Base-by-base conservation (phyloP, 2,888 invertebrate species). In the Fabriciana adippe region DNA sequence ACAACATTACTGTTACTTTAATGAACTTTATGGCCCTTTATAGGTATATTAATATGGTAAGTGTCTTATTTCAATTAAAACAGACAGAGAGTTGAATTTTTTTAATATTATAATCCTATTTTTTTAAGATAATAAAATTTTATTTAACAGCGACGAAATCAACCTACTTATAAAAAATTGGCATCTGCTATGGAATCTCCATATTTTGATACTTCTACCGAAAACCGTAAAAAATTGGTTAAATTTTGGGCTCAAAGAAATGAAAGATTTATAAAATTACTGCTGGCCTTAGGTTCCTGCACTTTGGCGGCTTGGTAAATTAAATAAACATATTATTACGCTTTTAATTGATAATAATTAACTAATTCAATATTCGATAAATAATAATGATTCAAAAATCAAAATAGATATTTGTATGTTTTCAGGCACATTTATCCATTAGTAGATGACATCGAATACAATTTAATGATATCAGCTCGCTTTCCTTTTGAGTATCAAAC, bases 361-460 rank as follows among this genome's bases (percentile, higher is more conserved):
- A 41, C 35, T 41, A 41, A 41, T 41, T 41, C 8, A 41, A 8
- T 41, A 41, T 41, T 11, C 11, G 11, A 0, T 11, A 11, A 41
- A 11, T 11, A 41, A 41, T 41, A 41, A 41, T 41, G 6, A 35
- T 35, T 41, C 5, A 0, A 26, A 26, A 26, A 26, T 26, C 0
- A 41, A 11, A 41, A 41, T 41, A 11, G 11, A 41, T 11, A 41
- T 41, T 2, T 41, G 1, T 41, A 11, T 47, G 55, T 63, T 82
- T 82, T 8, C 78, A 89, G 89, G 89, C 83, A 80, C 66, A 71
- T 82, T n/a, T 87, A 78, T 57, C 89, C 88, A 3, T 63, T 88
- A 50, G 59, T 88, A 2, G 89, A 89, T 35, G 88, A 86, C 6
- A 64, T 89, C 0, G 86, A 87, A 1, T 89, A 89, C 75, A 90